Evolutionary conservation across 2,797 vertebrate species (phyloP).

Genomic region (Hipposideros larvatus): DNA sequence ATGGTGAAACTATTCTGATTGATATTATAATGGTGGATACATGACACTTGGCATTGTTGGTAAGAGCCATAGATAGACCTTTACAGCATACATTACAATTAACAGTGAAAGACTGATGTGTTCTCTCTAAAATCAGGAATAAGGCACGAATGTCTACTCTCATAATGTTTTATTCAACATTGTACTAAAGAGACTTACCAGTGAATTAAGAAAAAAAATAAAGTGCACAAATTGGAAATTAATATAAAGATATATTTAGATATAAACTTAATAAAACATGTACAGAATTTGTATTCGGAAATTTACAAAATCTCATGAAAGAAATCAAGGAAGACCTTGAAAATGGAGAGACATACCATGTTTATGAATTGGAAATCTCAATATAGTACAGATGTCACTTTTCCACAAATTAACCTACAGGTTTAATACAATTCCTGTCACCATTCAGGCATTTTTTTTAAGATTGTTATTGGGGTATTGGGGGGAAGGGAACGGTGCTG

Average conservation of each 20-base stretch:
- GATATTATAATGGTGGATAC: neutral
- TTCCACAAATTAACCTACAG: neutral
- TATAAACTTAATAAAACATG: neutral
- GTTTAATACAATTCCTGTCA: neutral
- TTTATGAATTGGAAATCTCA: neutral
- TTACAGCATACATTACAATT: neutral
- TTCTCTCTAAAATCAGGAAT: neutral
- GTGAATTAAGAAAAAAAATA: neutral
- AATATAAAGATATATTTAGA: neutral
- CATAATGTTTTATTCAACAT: neutral
- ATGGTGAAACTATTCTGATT: neutral
- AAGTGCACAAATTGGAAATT: neutral
- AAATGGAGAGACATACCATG: neutral
- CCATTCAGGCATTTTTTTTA: neutral
- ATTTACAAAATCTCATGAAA: neutral
- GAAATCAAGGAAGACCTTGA: neutral
- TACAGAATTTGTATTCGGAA: neutral
- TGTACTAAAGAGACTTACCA: neutral
- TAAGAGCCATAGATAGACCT: neutral
- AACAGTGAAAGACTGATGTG: neutral
- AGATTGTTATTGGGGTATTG: no score
- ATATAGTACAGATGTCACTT: neutral
- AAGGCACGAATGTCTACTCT: neutral
- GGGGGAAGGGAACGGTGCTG: no score
- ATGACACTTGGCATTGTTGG: neutral